Conservation (phyloP, 2,113 vertebrate genomes). For the Archocentrus centrarchus region DNA sequence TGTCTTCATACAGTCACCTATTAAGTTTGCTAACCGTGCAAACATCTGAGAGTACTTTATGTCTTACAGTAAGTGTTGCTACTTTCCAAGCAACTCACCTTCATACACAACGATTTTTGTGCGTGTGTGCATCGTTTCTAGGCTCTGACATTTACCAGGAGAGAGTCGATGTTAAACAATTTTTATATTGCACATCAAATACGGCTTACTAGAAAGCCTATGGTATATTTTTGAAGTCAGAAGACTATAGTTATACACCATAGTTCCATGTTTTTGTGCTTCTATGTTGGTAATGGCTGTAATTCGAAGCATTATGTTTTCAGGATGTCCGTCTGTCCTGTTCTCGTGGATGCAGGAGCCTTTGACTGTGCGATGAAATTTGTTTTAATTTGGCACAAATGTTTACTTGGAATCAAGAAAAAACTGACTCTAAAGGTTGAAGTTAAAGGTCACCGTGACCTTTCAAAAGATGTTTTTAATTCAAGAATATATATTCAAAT, state of each 20-base stretch:
- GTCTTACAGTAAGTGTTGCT: constrained; percentile 1
- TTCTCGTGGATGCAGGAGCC: no score
- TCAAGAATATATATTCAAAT: no score
- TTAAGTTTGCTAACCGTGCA: not conserved
- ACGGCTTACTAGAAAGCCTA: rapidly evolving
- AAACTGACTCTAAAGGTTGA: not conserved
- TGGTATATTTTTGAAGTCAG: not conserved
- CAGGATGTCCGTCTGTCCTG: no score
- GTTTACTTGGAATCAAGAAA: no score
- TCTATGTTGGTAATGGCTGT: no score
- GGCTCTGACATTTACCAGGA: not conserved
- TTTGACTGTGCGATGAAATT: no score
- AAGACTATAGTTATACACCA: not conserved
- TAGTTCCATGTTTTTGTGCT: no score
- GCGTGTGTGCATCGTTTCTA: not conserved
- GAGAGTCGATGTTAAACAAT: not conserved
- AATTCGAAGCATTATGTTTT: no score
- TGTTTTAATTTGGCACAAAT: no score
- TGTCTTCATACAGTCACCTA: not conserved
- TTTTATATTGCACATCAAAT: not conserved
- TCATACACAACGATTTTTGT: not conserved
- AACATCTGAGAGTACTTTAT: not conserved
- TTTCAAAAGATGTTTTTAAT: no score
- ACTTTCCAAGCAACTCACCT: not conserved
- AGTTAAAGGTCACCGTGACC: not conserved